phyloP scores from a whole-genome alignment of 2,888 invertebrate species.

The Acanthococcus lagerstroemiae region DNA sequence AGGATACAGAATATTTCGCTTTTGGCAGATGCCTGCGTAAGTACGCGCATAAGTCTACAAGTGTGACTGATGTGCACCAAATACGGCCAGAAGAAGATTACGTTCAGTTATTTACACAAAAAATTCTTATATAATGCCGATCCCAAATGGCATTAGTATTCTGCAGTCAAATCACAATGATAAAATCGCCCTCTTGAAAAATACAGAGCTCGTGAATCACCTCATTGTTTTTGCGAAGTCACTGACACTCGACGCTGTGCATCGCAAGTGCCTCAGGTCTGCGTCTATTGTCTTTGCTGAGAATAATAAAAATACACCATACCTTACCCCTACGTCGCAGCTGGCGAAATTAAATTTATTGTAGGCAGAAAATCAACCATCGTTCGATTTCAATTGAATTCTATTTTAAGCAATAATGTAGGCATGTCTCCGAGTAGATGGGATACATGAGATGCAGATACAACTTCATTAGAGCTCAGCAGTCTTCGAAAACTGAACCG shows the following conservation, averaged over 20 bases:
- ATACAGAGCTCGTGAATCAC: not conserved
- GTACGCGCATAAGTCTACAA: too few relatives aligned
- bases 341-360: not conserved
- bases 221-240: not conserved
- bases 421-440: not conserved
- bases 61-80: too few relatives aligned
- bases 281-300: not conserved
- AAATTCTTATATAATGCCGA: constrained; percentile 1
- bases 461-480: too few relatives aligned
- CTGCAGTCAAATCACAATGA: not conserved
- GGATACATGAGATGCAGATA: too few relatives aligned
- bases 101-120: not conserved
- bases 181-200: constrained; percentile 2
- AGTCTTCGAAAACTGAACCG: too few relatives aligned
- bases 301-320: not conserved
- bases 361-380: not conserved
- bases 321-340: not conserved
- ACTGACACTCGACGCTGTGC: constrained; percentile 2
- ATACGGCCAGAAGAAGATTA: not conserved
- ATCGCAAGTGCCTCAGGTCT: not conserved
- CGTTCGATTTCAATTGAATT: too few relatives aligned
- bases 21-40: too few relatives aligned
- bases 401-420: not conserved
- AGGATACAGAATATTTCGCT: too few relatives aligned
- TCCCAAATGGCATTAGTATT: not conserved